These are phyloP conservation scores for Drosophila mimica DNA, from an alignment of 2,888 invertebrate species.

Conservation along the genomic window DNA sequence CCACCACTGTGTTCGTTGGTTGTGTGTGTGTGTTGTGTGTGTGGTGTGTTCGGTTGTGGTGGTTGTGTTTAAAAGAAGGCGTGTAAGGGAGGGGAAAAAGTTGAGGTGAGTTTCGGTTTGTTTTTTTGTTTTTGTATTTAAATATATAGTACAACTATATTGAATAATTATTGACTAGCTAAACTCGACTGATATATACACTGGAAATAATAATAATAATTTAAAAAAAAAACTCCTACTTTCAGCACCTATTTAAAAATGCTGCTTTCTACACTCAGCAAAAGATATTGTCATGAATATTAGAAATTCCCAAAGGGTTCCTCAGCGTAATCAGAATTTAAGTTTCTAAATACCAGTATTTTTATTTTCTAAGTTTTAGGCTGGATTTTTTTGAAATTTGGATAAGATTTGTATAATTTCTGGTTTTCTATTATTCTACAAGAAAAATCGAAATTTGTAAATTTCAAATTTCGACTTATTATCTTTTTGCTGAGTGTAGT, in stretches of 20 bases:
- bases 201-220: not conserved
- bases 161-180: slow-evolving; percentile 11
- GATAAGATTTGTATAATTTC: not conserved
- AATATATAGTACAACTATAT: slow-evolving; percentile 22
- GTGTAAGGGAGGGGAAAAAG: slow-evolving; percentile 70
- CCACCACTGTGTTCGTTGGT: slow-evolving; percentile 79
- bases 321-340: not conserved
- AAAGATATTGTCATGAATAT: not conserved
- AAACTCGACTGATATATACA: slow-evolving; percentile 34
- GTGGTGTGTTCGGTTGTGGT: slow-evolving; percentile 54
- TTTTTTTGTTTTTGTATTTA: slow-evolving; percentile 10
- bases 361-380: not conserved
- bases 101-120: slow-evolving; percentile 60
- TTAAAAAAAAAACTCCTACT: not conserved
- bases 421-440: not conserved
- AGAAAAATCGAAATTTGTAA: not conserved
- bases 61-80: slow-evolving; percentile 59
- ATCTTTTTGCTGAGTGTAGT: not conserved
- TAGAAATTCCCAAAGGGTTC: not conserved
- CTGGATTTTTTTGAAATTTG: not conserved
- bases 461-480: not conserved
- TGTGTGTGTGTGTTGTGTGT: slow-evolving; percentile 41
- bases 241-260: not conserved
- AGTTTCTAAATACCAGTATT: not conserved
- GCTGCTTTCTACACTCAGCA: not conserved